Evolutionary conservation across 2,888 invertebrate genomes (phyloP), one percentile per base, ranked within the genome.

Genomic region (Congeria kusceri): DNA sequence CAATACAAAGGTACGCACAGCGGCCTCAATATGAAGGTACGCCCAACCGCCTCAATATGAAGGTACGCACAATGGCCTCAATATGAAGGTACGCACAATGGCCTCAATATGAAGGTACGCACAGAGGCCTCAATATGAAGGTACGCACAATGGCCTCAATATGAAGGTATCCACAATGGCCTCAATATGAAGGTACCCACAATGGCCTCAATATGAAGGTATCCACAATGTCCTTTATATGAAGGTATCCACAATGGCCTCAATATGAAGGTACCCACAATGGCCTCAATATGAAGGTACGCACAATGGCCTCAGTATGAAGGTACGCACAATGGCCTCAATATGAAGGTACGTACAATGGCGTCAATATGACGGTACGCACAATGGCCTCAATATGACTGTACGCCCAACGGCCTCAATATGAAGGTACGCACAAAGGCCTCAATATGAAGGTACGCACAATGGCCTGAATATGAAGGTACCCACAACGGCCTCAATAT

Each of bases 11-110:
- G 83, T 83, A 76, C 29, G 59, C 9, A 13, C 18, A 44, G 18
- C 18, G 46, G 9, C n/a, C n/a, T n/a, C n/a, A n/a, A n/a, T n/a
- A 4, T 32, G 32, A 11, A 11, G 32, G 32, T 11, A n/a, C n/a
- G n/a, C 53, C 13, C 11, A 53, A 53, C n/a, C n/a, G 53, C 1
- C 53, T 53, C 25, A 68, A 70, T 18, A 80, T 77, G 66, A 83
- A 83, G 63, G 83, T 83, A 76, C 29, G 61, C 11, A 11, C n/a
- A 11, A 11, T 11, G 32, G 5, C 32, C 11, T 32, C 32, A 1
- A 92, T 91, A 77, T 87, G 89, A 25, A 84, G 93, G 64, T 92
- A 92, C 78, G n/a, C 92, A 92, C 77, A 92, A 92, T 80, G 85
- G 84, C 9, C 77, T 84, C 18, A 68, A 69, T 18, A 79, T 77